These are phyloP conservation scores for Drosophila bocki DNA, from an alignment of 1,140 invertebrate species.

Conservation along the genomic window DNA sequence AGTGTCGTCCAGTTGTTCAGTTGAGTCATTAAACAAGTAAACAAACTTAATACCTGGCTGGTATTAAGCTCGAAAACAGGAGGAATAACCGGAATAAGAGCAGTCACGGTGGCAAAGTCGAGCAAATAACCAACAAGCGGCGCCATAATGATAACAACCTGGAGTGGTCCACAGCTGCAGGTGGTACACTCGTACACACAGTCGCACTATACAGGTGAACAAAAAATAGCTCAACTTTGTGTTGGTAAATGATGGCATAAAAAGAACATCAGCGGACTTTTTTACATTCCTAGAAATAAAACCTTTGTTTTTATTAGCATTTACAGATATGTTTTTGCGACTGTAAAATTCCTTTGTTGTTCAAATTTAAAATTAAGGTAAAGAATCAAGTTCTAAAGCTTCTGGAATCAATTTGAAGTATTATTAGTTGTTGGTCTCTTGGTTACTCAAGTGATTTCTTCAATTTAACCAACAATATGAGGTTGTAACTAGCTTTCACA, in stretches of 20 bases:
- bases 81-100: conserved; percentile 21
- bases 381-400: not conserved
- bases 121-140: conserved; percentile 44
- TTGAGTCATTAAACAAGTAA: conserved; percentile 64
- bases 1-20: conserved; percentile 8
- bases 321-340: not conserved
- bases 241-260: not conserved
- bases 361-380: not conserved
- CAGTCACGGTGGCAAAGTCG: conserved; percentile 49
- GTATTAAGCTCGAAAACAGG: conserved; percentile 25
- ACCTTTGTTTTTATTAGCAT: not conserved
- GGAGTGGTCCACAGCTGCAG: conserved; percentile 24
- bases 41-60: conserved; percentile 68
- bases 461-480: no score
- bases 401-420: not conserved
- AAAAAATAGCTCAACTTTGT: not conserved
- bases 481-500: no score
- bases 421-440: not conserved
- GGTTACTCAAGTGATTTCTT: no score
- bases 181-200: conserved; percentile 9
- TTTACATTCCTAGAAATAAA: not conserved
- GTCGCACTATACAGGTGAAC: not conserved
- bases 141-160: conserved; percentile 46
- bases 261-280: not conserved
- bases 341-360: not conserved